Conservation (phyloP, 2,113 vertebrate species). For the Hyperopisus bebe region DNA sequence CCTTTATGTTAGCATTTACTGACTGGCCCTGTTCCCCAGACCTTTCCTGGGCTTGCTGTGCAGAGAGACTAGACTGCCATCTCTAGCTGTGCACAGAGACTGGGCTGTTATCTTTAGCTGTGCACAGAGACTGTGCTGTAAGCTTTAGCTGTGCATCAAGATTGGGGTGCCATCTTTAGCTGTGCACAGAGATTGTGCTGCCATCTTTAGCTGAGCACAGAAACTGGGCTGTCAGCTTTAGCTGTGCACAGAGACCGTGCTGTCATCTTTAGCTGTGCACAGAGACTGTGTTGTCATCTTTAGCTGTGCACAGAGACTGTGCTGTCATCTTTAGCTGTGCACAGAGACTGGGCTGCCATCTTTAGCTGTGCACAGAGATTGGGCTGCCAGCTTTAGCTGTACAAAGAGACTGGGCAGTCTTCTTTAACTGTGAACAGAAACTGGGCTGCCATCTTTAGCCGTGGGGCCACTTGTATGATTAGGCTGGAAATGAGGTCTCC, state of each 20-base stretch:
- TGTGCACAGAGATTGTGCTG: conserved; percentile 36
- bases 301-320: conserved; percentile 36
- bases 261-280: conserved; percentile 28
- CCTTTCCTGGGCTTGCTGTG: background rate
- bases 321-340: conserved; percentile 42
- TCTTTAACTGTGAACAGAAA: conserved; percentile 27
- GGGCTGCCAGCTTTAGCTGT: too few species aligned
- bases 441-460: conserved; percentile 30
- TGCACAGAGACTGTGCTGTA: conserved; percentile 42
- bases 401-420: conserved; percentile 9
- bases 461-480: conserved; percentile 53
- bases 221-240: too few species aligned
- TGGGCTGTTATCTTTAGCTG: conserved; percentile 56
- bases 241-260: conserved; percentile 16
- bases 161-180: conserved; percentile 38
- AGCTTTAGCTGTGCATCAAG: background rate
- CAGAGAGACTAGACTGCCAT: conserved; percentile 60
- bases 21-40: background rate
- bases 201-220: conserved; percentile 49
- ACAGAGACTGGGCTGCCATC: conserved; percentile 31
- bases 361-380: conserved; percentile 41
- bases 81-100: conserved; percentile 43
- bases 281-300: conserved; percentile 48
- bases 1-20: background rate
- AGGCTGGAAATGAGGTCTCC: conserved; percentile 39